Base-by-base conservation (phyloP, 2,113 vertebrate species). In the Pseudolaguvia tuberculata region DNA sequence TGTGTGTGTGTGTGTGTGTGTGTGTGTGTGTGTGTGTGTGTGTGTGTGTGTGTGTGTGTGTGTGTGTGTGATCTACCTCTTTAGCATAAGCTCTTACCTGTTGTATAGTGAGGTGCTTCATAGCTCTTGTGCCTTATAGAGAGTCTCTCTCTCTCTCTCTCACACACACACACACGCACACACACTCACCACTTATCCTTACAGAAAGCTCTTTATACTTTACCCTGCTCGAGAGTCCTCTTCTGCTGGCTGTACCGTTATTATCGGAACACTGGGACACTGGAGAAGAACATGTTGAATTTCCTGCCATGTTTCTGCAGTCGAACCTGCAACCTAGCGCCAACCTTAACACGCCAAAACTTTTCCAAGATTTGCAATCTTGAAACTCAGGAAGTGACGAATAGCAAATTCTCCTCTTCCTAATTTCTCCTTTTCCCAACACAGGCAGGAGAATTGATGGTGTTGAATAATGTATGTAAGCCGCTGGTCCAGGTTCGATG, bases 41-140 rank as follows among this genome's bases (percentile, higher is more conserved):
- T 74, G 58, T 71, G 35, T 48, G 45, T 62, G 13, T 65, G 56
- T 25, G n/a, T 53, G 61, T 79, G 79, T 47, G 76, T 81, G 48
- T 29, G 31, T 55, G 6, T 0, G 31, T 29, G 31, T 55, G 6
- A 0, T 52, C 51, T 20, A 23, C 31, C 39, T 14, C 3, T 45
- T 52, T 23, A 57, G 31, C 17, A 73, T 63, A 15, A 15, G 70
- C 23, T 72, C 57, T 58, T 76, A 76, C 59, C 73, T 76, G 52
- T 68, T 57, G 78, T 70, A 21, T 23, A 58, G 27, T 59, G 27
- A 71, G 35, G 55, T 51, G 53, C 42, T 17, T 29, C 29, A 73
- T 20, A 65, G n/a, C 42, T 25, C 21, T 65, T 65, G n/a, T 63
- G 21, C n/a, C 61, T 45, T 29, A 23, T 12, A 35, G 18, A 63